These are phyloP conservation scores for Myxocyprinus asiaticus DNA, from an alignment of 2,113 vertebrate species.

Conservation along the genomic window DNA sequence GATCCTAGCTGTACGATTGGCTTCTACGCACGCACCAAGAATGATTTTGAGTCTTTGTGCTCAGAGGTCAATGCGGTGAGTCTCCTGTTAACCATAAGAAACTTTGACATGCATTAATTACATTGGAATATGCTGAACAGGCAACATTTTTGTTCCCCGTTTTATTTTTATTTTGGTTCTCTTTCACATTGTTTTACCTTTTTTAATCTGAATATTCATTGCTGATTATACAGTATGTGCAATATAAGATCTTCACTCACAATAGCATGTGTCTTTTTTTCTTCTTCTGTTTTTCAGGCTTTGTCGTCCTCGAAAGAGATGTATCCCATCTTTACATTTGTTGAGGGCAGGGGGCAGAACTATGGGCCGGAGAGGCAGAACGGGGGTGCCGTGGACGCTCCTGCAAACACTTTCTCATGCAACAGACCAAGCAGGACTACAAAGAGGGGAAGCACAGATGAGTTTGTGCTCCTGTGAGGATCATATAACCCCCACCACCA, in stretches of 20 bases:
- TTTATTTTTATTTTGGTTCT: too few species aligned
- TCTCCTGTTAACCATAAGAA: constrained; percentile 1
- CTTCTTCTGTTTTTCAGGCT: constrained; percentile 67
- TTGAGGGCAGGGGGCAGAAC: constrained; percentile 84
- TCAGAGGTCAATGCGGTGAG: constrained; percentile 78
- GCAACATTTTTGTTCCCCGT: too few species aligned
- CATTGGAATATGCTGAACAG: too few species aligned
- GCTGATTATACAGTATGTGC: too few species aligned
- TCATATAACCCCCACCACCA: background rate
- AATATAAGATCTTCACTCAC: too few species aligned
- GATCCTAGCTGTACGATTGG: constrained; percentile 92
- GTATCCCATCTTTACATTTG: constrained; percentile 89
- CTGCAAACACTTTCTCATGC: constrained; percentile 65
- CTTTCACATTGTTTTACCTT: too few species aligned
- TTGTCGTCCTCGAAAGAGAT: constrained; percentile 80
- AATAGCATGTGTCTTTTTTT: too few species aligned
- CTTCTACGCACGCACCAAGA: constrained; percentile 83
- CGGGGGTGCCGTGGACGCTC: constrained; percentile 62
- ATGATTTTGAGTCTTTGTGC: constrained; percentile 85
- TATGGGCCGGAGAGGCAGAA: constrained; percentile 78
- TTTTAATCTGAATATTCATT: too few species aligned
- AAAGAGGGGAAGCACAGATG: constrained; percentile 78
- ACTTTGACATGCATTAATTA: background rate
- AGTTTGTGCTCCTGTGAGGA: constrained; percentile 86
- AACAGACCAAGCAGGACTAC: constrained; percentile 62